A percentile compares a stretch with the other conserved stretches of the same genome.
Conservation (phyloP, 2,113 vertebrate genomes). For the Polyodon spathula region DNA sequence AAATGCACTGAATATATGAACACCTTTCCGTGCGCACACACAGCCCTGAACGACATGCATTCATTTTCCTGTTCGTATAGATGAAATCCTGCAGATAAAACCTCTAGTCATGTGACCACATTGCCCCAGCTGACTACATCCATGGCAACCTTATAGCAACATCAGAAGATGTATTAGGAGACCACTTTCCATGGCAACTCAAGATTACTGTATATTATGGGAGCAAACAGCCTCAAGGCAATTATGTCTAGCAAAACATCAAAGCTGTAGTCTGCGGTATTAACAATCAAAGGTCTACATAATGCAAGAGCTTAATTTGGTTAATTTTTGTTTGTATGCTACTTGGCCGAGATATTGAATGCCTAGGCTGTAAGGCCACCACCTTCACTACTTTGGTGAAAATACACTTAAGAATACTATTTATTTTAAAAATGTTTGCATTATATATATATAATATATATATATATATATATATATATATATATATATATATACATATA, state of each 20-base stretch:
- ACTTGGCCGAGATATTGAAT: too few relatives aligned
- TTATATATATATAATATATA: too few relatives aligned
- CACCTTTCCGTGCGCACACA: neutral
- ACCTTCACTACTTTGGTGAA: too few relatives aligned
- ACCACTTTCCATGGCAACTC: constrained; percentile 46
- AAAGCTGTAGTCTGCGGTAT: neutral
- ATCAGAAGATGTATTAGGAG: constrained; percentile 44
- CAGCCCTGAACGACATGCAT: constrained; percentile 5
- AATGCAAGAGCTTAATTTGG: too few relatives aligned
- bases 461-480: too few relatives aligned
- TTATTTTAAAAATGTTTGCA: too few relatives aligned
- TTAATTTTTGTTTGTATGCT: too few relatives aligned
- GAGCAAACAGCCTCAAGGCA: constrained; percentile 28
- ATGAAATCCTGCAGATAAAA: constrained; percentile 9
- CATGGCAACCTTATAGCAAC: constrained; percentile 59
- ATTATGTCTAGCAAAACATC: constrained; percentile 16
- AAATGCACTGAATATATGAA: constrained; percentile 2
- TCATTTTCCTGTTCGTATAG: neutral
- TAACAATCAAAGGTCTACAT: neutral
- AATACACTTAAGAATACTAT: too few relatives aligned
- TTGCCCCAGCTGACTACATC: constrained; percentile 44
- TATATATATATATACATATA: too few relatives aligned
- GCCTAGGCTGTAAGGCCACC: too few relatives aligned
- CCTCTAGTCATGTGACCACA: constrained; percentile 30
- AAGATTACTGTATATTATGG: constrained; percentile 38